Percentiles rank a stretch among this genome's conserved stretches.
Evolutionary conservation across 2,113 vertebrate genomes (phyloP).

Genomic region (Melierax canorus): DNA sequence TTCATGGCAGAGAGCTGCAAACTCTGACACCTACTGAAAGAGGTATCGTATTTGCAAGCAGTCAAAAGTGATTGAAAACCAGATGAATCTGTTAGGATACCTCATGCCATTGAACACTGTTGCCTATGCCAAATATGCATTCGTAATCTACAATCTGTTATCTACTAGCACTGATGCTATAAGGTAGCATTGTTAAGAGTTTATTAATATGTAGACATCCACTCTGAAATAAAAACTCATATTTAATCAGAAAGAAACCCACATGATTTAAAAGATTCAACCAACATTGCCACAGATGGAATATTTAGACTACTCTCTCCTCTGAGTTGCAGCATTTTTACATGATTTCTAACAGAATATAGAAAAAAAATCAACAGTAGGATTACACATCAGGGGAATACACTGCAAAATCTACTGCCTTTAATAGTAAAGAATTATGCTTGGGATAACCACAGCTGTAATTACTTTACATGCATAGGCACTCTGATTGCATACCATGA

Average conservation of each 20-base stretch:
- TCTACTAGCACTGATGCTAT: constrained; percentile 14
- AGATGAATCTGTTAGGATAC: constrained; percentile 47
- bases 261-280: background rate
- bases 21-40: constrained; percentile 63
- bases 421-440: background rate
- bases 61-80: constrained; percentile 56
- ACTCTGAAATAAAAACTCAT: background rate
- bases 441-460: background rate
- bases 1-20: constrained; percentile 63
- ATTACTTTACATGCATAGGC: background rate
- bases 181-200: constrained; percentile 15
- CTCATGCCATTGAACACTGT: constrained; percentile 61
- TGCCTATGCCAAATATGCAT: constrained; percentile 61
- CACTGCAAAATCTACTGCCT: background rate
- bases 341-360: background rate
- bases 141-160: constrained; percentile 54
- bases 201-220: constrained; percentile 26
- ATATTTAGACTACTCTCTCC: background rate
- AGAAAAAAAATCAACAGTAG: background rate
- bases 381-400: background rate
- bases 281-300: background rate
- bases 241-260: background rate
- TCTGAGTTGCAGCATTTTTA: background rate
- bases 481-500: background rate
- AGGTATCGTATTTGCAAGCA: constrained; percentile 55